Base-by-base conservation (phyloP, 2,888 invertebrate species). In the Maniola hyperantus region DNA sequence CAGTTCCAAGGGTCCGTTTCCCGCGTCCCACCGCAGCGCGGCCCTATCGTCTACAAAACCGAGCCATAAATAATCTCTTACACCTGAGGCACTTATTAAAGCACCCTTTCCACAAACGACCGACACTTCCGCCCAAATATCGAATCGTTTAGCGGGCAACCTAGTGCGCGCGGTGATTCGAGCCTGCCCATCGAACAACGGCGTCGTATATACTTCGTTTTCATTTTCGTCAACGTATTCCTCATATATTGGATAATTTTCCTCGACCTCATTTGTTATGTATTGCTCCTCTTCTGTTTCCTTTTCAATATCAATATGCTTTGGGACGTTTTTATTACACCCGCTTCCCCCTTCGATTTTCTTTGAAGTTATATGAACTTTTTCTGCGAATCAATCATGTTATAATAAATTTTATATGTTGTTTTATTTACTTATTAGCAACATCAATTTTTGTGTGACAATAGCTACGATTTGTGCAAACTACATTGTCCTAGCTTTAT, bases 71-170 rank as follows among this genome's bases (percentile, higher is more conserved):
- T 92, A 88, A 81, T 92, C 92, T 78, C 87, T 86, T 36, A 77
- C 79, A 50, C 92, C 92, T 36, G 86, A 83, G 68, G 89, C 87
- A 74, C 87, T 90, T 60, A 92, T 71, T 69, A 92, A 76, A 48
- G 89, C 82, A 10, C 92, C 92, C 67, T 82, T 80, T 5, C 84
- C 86, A 70, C 92, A 91, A 50, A 89, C 88, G 8, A 88, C 80
- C 5, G 91, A 87, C 34, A 92, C 88, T 73, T 92, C 91, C 11
- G 89, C 91, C 89, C 88, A 89, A 73, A 92, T 87, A 75, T 92
- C 91, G 71, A 92, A 92, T 60, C 84, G 83, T 74, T 90, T 89
- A 60, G 89, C 87, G 1, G 91, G 89, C 70, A 91, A 73, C 69
- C 85, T 79, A 33, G 80, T 78, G n/a, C 88, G 84, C 51, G 88